Base-by-base conservation (phyloP, 2,888 invertebrate genomes). In the Synanthedon myopaeformis region DNA sequence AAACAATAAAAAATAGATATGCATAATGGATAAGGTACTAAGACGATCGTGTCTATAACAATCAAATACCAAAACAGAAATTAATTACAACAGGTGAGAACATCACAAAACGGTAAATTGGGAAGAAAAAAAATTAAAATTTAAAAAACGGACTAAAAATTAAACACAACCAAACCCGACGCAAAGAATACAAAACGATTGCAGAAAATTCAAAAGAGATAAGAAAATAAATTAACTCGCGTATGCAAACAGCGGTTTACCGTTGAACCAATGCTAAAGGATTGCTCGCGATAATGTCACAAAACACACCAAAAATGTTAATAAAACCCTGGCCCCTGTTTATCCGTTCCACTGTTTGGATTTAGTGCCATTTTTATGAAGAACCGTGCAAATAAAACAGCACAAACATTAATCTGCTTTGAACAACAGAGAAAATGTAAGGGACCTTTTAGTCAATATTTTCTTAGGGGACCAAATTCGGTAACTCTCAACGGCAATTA, bases 321-420 rank as follows among this genome's bases (percentile, higher is more conserved):
- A 76, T 77, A 75, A 76, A 74, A 63, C 69, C 63, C 62, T 51
- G 13, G 56, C 67, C 76, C 73, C 66, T 81, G 74, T 86, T 84
- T 83, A 78, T 77, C 67, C 63, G 61, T 61, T 65, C 71, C 65
- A 66, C 74, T 79, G 80, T 83, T 82, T 76, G 67, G 69, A 76
- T 13, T 45, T 45, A n/a, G 49, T 13, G 23, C 76, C 75, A 81
- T 86, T 86, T 87, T 87, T 86, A 87, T 87, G 84, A 86, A 83
- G 82, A 78, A 79, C 79, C 68, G 79, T 72, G 77, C 72, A 87
- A 87, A 87, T 82, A 86, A 66, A 64, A 70, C 63, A 69, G 76
- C 67, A 81, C 82, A 86, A 87, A 86, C 86, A 87, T 84, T 86
- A 86, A 86, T 86, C 87, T 85, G 78, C 80, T 83, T 81, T 79